Base-by-base conservation (phyloP, 2,888 invertebrate species). In the Leucoma salicis region DNA sequence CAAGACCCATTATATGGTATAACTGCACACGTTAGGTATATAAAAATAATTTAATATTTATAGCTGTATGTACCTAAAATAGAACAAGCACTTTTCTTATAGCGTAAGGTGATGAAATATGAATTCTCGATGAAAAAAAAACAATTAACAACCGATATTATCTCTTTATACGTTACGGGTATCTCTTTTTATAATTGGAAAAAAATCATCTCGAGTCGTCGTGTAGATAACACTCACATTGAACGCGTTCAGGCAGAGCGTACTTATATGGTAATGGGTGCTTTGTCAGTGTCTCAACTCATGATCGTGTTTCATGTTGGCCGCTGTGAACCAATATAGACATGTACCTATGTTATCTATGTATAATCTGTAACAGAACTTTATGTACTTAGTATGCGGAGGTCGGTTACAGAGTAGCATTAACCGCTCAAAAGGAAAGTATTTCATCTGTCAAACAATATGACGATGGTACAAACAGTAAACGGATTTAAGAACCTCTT, bases 381-480 rank as follows among this genome's bases (percentile, higher is more conserved):
- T n/a, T n/a, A n/a, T n/a, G n/a, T n/a, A n/a, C n/a, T n/a, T n/a
- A 21, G 2, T 8, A 21, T 2, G 21, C 8, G 21, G 21, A 21
- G 21, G 5, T 21, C 8, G 21, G 21, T 21, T 21, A 21, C 21
- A n/a, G 27, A 11, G 32, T 35, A 33, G 52, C 43, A 39, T 55
- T 35, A 41, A 32, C 36, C 32, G 39, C 36, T 37, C 49, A 46
- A 42, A 55, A 62, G 57, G 61, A 63, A 67, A 68, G 67, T 76
- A 70, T 74, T 73, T 78, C 66, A 72, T 70, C 52, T 55, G 46
- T 47, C 51, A 63, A 76, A 78, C 75, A 74, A 74, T 74, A 70
- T 63, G 72, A 67, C 60, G 70, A 76, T 64, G 64, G 63, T 57
- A 63, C 66, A 59, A 67, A 70, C 70, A 67, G 63, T 70, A 67